Conservation (phyloP, 2,888 invertebrate genomes). For the Pseudanteris insignis region DNA sequence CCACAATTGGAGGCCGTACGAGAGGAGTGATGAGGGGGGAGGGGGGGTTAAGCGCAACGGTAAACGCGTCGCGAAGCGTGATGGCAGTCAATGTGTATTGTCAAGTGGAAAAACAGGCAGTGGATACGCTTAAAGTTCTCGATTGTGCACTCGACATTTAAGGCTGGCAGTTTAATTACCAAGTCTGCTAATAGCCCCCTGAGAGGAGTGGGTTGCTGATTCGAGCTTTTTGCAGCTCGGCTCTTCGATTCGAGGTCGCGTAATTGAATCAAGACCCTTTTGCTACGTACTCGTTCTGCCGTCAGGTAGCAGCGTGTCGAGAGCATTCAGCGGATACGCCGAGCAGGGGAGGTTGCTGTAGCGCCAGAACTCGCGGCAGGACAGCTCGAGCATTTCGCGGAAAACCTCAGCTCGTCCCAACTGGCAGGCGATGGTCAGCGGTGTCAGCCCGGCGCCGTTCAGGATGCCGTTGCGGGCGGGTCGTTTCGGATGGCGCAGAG, state of each 20-base stretch:
- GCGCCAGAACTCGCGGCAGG: conserved; percentile 95
- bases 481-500: conserved; percentile 90
- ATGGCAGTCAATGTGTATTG: conserved; percentile 24
- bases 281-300: conserved; percentile 87
- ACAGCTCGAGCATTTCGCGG: conserved; percentile 96
- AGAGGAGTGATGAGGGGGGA: too few species aligned
- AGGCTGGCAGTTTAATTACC: conserved; percentile 28
- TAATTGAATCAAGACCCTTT: conserved; percentile 45
- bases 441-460: conserved; percentile 91
- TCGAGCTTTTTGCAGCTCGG: conserved; percentile 12
- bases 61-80: neutral
- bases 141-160: conserved; percentile 20
- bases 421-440: conserved; percentile 95
- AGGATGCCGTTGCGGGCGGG: conserved; percentile 92
- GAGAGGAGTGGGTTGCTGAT: conserved; percentile 1
- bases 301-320: conserved; percentile 94
- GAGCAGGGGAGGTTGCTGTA: conserved; percentile 99
- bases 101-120: conserved; percentile 20
- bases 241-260: conserved; percentile 42
- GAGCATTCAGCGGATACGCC: conserved; percentile 93
- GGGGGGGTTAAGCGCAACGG: too few species aligned
- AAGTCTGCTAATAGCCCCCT: conserved; percentile 20
- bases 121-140: conserved; percentile 10
- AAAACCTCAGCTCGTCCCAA: conserved; percentile 96
- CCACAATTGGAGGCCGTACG: too few species aligned